These are phyloP conservation scores for Neostethus bicornis DNA, from an alignment of 2,797 vertebrate genomes.

Conservation along the genomic window DNA sequence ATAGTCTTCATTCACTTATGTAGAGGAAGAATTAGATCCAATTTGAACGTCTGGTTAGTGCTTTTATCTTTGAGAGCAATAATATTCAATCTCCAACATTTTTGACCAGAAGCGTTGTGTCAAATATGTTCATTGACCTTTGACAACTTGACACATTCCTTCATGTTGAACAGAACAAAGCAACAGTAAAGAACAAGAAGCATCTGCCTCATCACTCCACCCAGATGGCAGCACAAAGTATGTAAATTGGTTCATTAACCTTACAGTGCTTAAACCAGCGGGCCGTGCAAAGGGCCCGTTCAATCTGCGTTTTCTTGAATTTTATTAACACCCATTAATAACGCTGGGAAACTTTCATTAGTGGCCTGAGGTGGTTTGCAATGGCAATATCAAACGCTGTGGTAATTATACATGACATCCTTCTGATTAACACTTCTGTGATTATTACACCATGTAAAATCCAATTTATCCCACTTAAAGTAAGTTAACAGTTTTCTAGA, in stretches of 20 bases:
- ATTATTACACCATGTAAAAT: conserved; percentile 73
- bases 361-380: conserved; percentile 73
- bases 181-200: conserved; percentile 54
- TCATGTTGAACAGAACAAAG: conserved; percentile 41
- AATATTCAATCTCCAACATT: conserved; percentile 26
- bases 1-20: conserved; percentile 8
- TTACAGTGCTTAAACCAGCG: conserved; percentile 76
- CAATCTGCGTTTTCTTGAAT: conserved; percentile 71
- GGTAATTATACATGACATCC: conserved; percentile 81
- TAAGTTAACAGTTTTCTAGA: conserved; percentile 48
- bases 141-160: conserved; percentile 58
- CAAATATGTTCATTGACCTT: conserved; percentile 48
- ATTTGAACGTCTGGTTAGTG: conserved; percentile 6
- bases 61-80: conserved; percentile 13
- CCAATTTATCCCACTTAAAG: conserved; percentile 31
- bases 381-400: conserved; percentile 72
- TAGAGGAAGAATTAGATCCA: conserved; percentile 8
- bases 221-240: conserved; percentile 77
- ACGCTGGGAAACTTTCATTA: conserved; percentile 69
- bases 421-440: conserved; percentile 79
- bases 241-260: conserved; percentile 85
- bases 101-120: conserved; percentile 37
- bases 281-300: conserved; percentile 70
- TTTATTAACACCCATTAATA: conserved; percentile 80
- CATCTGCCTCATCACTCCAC: conserved; percentile 68